Percentiles rank a stretch among this genome's conserved stretches.
Evolutionary conservation across 2,113 vertebrate genomes (phyloP).

Genomic region (Oryctolagus cuniculus): mOryCun1.1 NC_091444.1:25721001-25721500

Average conservation of each 20-base stretch:
- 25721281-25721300: background rate
- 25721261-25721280: background rate
- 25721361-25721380: background rate
- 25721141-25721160: too few relatives aligned
- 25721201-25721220: background rate
- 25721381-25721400: constrained; percentile 7
- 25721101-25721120: too few relatives aligned
- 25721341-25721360: background rate
- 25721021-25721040: too few relatives aligned
- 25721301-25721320: background rate
- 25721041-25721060: too few relatives aligned
- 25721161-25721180: background rate
- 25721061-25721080: too few relatives aligned
- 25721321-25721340: background rate
- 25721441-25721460: background rate
- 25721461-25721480: background rate
- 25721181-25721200: background rate
- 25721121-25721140: too few relatives aligned
- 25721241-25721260: background rate
- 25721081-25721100: too few relatives aligned
- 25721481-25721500: background rate
- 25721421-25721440: background rate
- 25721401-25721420: background rate
- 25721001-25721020: too few relatives aligned
- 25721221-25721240: background rate